These are phyloP conservation scores for Pammene aurita DNA, from an alignment of 2,888 invertebrate genomes.

Conservation along the genomic window DNA sequence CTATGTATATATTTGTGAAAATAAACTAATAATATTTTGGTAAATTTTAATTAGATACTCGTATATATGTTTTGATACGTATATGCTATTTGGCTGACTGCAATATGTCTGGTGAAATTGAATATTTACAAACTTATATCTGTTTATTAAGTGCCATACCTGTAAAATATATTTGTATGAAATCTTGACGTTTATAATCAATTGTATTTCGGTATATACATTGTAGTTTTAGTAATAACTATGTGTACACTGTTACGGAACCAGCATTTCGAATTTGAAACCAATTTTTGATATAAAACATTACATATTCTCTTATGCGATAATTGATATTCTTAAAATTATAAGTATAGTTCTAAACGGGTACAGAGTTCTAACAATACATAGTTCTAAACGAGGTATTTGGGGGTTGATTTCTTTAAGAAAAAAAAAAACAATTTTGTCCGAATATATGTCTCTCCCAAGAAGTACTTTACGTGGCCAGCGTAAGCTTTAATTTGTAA, in stretches of 20 bases:
- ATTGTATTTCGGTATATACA: background rate
- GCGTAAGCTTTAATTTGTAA: background rate
- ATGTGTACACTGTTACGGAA: background rate
- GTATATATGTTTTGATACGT: slow-evolving; percentile 31
- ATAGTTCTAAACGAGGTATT: no score
- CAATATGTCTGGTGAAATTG: slow-evolving; percentile 14
- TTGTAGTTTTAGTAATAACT: background rate
- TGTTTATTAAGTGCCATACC: slow-evolving; percentile 27
- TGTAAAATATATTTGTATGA: slow-evolving; percentile 15
- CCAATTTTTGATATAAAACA: no score
- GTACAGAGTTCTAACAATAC: no score
- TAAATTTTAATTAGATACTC: slow-evolving; percentile 24
- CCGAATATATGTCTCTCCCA: no score
- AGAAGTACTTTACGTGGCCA: slow-evolving; percentile 5
- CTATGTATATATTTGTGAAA: slow-evolving; percentile 23
- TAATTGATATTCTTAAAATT: no score
- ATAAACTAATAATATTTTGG: slow-evolving; percentile 19
- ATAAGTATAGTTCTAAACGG: no score
- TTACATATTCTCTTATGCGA: no score
- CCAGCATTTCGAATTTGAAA: no score
- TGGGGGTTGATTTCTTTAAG: no score
- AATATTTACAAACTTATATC: slow-evolving; percentile 21
- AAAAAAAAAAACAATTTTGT: no score
- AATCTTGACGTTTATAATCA: slow-evolving; percentile 10
- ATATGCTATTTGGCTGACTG: slow-evolving; percentile 13